Evolutionary conservation across 35 echinoderm and acorn worm genomes (phyloP).

Genomic region (Antedon bifida): DNA sequence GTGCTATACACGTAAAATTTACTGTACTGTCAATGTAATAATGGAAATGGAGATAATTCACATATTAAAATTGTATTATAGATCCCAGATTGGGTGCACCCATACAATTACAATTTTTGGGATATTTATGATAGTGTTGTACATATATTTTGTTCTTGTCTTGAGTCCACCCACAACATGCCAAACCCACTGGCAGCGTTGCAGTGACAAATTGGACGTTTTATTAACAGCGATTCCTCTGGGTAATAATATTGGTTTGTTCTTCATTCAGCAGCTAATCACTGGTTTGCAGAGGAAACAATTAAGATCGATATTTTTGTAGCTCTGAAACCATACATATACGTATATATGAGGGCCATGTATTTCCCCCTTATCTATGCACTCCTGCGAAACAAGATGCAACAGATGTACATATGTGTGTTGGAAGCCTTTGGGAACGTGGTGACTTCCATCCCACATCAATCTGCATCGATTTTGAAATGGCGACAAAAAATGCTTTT

Average conservation of each 20-base stretch:
- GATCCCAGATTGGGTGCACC: no score
- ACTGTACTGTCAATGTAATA: no score
- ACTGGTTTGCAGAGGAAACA: not conserved
- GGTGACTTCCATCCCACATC: not conserved
- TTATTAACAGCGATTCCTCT: not conserved
- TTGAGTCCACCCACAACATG: no score
- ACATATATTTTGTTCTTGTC: no score
- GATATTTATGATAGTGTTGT: no score
- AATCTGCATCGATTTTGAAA: not conserved
- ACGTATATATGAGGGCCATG: not conserved
- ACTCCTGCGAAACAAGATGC: not conserved
- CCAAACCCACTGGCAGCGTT: no score
- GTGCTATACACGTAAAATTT: no score
- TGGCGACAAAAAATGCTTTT: not conserved
- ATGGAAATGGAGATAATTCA: no score
- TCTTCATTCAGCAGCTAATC: not conserved
- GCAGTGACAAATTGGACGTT: no score
- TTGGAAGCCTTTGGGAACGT: not conserved
- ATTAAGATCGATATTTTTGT: not conserved
- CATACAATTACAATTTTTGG: no score
- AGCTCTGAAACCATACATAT: no score
- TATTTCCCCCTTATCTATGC: not conserved
- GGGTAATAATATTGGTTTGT: not conserved
- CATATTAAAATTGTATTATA: no score
- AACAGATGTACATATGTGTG: not conserved